Conservation (phyloP, 2,797 vertebrate species). For the Threskiornis aethiopicus region DNA sequence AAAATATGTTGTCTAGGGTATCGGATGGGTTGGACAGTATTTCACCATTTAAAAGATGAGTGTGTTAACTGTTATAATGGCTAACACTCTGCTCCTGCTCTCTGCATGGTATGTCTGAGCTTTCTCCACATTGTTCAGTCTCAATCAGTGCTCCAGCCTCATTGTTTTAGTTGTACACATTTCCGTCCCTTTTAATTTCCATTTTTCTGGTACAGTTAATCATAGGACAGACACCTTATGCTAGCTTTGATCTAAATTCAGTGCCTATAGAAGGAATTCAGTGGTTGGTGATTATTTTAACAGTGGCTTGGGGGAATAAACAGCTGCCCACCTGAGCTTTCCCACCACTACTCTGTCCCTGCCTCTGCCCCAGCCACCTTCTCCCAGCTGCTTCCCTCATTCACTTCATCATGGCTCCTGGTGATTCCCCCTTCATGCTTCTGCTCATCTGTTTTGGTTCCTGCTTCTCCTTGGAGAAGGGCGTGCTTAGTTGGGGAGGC, state of each 20-base stretch:
- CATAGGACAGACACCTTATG: neutral
- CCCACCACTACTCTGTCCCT: neutral
- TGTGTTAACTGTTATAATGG: neutral
- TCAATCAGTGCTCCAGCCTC: neutral
- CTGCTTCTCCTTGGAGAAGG: neutral
- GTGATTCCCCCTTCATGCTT: neutral
- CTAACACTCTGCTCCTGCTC: neutral
- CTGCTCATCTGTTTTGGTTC: neutral
- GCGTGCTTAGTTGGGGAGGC: neutral
- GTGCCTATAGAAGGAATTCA: neutral
- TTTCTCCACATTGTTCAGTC: neutral
- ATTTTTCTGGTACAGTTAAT: neutral
- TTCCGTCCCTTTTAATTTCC: neutral
- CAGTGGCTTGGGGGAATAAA: neutral
- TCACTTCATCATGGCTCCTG: neutral
- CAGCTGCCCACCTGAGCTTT: neutral
- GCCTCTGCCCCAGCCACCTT: neutral
- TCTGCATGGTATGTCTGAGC: neutral
- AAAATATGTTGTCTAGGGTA: neutral
- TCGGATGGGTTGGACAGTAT: neutral
- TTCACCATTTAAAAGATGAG: neutral
- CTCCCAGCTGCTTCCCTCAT: neutral
- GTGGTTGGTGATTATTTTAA: neutral
- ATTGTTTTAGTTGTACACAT: neutral
- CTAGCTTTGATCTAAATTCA: neutral